phyloP scores from a whole-genome alignment of 2,888 invertebrate genomes.

The Galerucella nymphaeae region DNA sequence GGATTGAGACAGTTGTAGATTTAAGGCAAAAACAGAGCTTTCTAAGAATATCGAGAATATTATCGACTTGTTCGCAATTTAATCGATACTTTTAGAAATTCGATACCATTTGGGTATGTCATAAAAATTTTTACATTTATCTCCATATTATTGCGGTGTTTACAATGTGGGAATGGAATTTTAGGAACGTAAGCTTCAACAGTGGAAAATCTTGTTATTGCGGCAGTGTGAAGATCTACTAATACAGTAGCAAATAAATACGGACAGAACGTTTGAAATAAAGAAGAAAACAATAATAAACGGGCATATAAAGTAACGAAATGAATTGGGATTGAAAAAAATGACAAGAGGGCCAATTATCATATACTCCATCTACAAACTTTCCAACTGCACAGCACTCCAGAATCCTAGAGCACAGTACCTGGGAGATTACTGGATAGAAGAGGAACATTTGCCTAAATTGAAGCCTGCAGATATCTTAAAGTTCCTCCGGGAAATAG shows the following conservation, averaged over 20 bases:
- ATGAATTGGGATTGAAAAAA: too few relatives aligned
- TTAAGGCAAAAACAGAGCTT: slow-evolving; percentile 27
- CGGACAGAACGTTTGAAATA: not conserved
- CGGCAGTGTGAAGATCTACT: not conserved
- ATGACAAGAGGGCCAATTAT: too few relatives aligned
- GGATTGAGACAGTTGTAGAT: slow-evolving; percentile 53
- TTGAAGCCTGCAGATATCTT: too few relatives aligned
- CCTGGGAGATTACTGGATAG: too few relatives aligned
- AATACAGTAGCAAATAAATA: not conserved
- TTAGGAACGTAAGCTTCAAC: slow-evolving; percentile 1
- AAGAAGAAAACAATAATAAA: not conserved
- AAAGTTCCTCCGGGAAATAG: too few relatives aligned
- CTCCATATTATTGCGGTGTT: slow-evolving; percentile 13
- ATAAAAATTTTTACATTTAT: slow-evolving; percentile 18
- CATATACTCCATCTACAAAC: too few relatives aligned
- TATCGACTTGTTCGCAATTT: slow-evolving; percentile 26
- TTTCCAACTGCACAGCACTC: too few relatives aligned
- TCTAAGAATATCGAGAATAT: slow-evolving; percentile 21
- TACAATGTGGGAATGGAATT: slow-evolving; percentile 13
- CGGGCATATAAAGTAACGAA: not conserved
- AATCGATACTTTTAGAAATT: slow-evolving; percentile 26
- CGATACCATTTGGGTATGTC: slow-evolving; percentile 23
- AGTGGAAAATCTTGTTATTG: not conserved
- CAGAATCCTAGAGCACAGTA: too few relatives aligned
- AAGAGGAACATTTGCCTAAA: too few relatives aligned